Conservation (phyloP, 1,140 invertebrate genomes). For the Drosophila subpulchrella region DNA sequence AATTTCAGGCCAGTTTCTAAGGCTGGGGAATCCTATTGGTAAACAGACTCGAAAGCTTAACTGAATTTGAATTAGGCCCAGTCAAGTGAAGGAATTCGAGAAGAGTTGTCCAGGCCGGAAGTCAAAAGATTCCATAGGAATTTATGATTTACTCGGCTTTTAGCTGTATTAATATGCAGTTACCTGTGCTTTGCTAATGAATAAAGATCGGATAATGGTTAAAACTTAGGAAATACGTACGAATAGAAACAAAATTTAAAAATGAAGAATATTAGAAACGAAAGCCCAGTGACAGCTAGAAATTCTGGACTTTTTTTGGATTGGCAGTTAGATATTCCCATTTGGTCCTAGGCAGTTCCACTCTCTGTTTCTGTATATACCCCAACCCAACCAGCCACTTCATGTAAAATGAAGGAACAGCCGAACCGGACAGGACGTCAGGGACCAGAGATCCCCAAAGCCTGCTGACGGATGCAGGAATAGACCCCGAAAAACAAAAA, state of each 20-base stretch:
- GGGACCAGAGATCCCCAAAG: constrained; percentile 18
- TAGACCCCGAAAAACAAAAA: constrained; percentile 22
- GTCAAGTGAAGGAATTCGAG: constrained; percentile 3
- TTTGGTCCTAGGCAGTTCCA: constrained; percentile 1
- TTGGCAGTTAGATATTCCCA: constrained; percentile 23
- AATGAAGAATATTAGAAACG: neutral
- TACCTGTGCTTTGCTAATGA: neutral
- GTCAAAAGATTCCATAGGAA: neutral
- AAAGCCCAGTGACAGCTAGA: constrained; percentile 14
- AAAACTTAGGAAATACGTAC: neutral
- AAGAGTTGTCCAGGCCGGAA: neutral
- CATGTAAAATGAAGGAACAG: constrained; percentile 49
- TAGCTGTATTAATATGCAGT: constrained; percentile 4
- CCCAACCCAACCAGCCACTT: constrained; percentile 32
- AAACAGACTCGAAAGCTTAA: constrained; percentile 16
- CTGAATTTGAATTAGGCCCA: constrained; percentile 21
- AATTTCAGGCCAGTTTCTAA: neutral
- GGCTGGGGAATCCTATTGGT: constrained; percentile 15
- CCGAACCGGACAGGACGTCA: constrained; percentile 48
- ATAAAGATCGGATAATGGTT: neutral
- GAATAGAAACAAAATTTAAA: constrained; percentile 5
- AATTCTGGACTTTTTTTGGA: constrained; percentile 17
- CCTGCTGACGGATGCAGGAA: constrained; percentile 54
- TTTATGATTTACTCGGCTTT: constrained; percentile 3
- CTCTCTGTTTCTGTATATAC: constrained; percentile 8